Base-by-base conservation (phyloP, 2,888 invertebrate genomes). In the Pseudolycoriella hygida region DNA sequence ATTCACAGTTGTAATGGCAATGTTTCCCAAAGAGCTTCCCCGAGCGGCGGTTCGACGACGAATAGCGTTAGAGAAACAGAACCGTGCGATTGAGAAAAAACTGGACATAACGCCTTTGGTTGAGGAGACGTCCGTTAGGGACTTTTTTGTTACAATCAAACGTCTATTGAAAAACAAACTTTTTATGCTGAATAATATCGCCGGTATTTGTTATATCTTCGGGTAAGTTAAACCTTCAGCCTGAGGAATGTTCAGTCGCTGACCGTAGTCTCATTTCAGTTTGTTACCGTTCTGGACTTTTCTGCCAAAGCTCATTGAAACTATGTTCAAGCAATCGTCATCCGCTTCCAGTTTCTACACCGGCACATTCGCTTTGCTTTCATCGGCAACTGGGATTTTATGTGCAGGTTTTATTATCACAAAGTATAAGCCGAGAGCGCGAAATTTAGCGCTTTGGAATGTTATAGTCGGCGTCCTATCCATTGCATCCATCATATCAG, bases 241-340 rank as follows among this genome's bases (percentile, higher is more conserved):
- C n/a, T n/a, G n/a, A n/a, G n/a, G n/a, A n/a, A n/a, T n/a, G n/a
- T n/a, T n/a, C n/a, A n/a, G n/a, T n/a, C n/a, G n/a, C n/a, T n/a
- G n/a, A n/a, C n/a, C n/a, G n/a, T n/a, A n/a, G n/a, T n/a, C n/a
- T n/a, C n/a, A n/a, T 25, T 34, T 34, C 11, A 14, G 34, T 5
- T 34, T 12, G 3, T 4, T 76, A 66, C 82, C 83, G 0, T 81
- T 80, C 55, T 81, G 81, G 74, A 80, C 83, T 41, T 86, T 83
- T 56, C 72, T 84, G 60, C 83, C 86, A 1, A 86, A 86, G 59
- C 84, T 84, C 56, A 80, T 87, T 49, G 85, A 87, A 62, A 81
- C 80, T 1, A 82, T 84, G 60, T 87, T 82, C 60, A 71, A 76
- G 46, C 77, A 80, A 53, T 78, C 82, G 5, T 81, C 86, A 1